Conservation (phyloP, 2,797 vertebrate genomes). For the Emys orbicularis region DNA sequence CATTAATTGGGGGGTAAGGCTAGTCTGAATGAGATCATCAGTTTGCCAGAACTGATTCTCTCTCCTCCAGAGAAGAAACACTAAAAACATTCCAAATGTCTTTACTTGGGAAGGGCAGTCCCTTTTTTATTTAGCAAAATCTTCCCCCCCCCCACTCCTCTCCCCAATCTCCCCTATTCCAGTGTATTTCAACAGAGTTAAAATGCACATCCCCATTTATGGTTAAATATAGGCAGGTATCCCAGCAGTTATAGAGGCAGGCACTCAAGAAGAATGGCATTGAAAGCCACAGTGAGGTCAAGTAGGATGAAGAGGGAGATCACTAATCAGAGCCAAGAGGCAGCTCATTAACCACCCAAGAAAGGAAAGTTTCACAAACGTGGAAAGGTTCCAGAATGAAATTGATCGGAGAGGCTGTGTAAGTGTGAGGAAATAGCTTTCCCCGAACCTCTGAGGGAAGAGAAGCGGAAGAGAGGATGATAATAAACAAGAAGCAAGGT, state of each 20-base stretch:
- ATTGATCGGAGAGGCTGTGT: conserved; percentile 31
- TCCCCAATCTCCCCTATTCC: not conserved
- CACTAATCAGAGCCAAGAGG: not conserved
- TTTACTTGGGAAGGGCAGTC: too few species aligned
- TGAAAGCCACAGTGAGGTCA: not conserved
- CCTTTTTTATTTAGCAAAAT: not conserved
- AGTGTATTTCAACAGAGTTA: not conserved
- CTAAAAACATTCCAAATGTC: not conserved
- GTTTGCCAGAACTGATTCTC: not conserved
- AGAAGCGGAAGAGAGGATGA: not conserved
- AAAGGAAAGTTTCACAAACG: not conserved
- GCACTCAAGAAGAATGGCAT: not conserved
- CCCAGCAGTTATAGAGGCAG: not conserved
- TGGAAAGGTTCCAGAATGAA: conserved; percentile 11
- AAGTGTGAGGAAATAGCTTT: conserved; percentile 16
- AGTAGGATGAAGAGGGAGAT: not conserved
- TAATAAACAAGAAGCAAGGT: not conserved
- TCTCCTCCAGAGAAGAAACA: not conserved
- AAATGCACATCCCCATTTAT: not conserved
- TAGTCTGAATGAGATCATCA: not conserved
- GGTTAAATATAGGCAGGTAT: not conserved
- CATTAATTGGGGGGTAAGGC: not conserved
- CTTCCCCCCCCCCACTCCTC: not conserved
- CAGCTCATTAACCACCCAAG: conserved; percentile 38
- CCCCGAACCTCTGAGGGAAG: not conserved